These are phyloP conservation scores for Atta colombica DNA, from an alignment of 1,140 invertebrate genomes.

Conservation along the genomic window DNA sequence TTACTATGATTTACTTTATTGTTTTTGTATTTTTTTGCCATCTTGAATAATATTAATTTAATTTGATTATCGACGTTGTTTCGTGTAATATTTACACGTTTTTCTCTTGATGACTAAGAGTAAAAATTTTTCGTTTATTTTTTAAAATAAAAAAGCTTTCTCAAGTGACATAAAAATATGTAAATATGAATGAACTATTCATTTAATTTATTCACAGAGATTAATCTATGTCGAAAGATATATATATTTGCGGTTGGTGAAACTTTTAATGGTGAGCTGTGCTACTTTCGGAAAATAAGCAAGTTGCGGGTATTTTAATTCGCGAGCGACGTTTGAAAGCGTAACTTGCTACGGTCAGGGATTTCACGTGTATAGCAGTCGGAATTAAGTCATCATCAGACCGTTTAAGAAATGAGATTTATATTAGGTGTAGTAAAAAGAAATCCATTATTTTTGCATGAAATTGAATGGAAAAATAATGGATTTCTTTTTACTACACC, in stretches of 20 bases:
- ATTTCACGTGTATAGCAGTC: conserved; percentile 11
- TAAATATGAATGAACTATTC: conserved; percentile 12
- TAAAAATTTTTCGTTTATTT: background rate
- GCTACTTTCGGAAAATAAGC: conserved; percentile 32
- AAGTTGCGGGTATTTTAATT: conserved; percentile 10
- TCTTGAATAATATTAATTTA: conserved; percentile 37
- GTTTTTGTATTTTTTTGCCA: background rate
- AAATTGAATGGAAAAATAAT: no score
- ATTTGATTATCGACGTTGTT: conserved; percentile 16
- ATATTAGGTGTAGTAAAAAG: no score
- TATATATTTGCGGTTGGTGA: background rate
- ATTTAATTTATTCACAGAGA: conserved; percentile 38
- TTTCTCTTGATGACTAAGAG: background rate
- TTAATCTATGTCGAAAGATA: background rate
- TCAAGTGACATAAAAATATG: background rate
- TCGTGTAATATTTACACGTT: background rate
- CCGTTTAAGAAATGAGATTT: conserved; percentile 40
- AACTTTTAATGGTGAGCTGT: conserved; percentile 2
- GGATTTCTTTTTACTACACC: no score
- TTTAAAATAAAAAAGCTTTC: background rate
- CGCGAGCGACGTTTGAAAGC: conserved; percentile 33
- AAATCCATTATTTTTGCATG: no score
- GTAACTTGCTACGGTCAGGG: conserved; percentile 27
- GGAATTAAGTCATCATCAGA: conserved; percentile 46
- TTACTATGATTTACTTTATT: conserved; percentile 3